Evolutionary conservation across 2,888 invertebrate species (phyloP).

Genomic region (Drosophila aldrichi): DNA sequence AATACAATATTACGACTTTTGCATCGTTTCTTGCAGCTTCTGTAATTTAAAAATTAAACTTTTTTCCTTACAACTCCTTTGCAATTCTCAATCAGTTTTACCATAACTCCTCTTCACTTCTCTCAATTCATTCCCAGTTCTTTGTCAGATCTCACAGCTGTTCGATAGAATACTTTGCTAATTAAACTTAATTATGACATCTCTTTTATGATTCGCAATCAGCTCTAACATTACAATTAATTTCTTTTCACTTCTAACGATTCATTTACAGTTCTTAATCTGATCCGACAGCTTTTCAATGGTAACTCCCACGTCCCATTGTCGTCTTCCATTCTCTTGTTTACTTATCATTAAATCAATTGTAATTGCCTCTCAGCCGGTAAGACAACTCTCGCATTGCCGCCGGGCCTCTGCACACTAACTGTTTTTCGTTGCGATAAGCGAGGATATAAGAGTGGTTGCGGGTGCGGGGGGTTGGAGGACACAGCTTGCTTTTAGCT

Average conservation of each 20-base stretch:
- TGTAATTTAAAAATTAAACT: no score
- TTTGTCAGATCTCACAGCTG: no score
- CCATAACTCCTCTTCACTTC: no score
- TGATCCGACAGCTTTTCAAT: neutral
- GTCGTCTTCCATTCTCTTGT: neutral
- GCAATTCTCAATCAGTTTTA: no score
- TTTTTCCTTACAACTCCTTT: no score
- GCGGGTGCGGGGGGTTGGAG: neutral
- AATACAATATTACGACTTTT: no score
- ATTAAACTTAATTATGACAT: no score
- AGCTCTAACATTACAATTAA: neutral
- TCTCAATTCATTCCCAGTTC: no score
- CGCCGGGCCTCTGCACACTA: slow-evolving; percentile 10
- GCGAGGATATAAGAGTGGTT: slow-evolving; percentile 5
- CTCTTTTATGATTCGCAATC: neutral
- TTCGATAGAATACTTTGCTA: no score
- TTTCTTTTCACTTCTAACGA: neutral
- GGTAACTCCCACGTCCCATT: neutral
- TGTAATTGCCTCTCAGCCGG: slow-evolving; percentile 9
- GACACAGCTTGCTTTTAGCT: slow-evolving; percentile 12
- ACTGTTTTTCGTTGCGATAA: slow-evolving; percentile 28
- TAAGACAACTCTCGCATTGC: slow-evolving; percentile 25
- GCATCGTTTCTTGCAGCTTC: no score
- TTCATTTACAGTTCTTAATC: neutral
- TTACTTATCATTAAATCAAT: slow-evolving; percentile 9